phyloP scores from a whole-genome alignment of 2,797 vertebrate species.

The Muscicapa comitata region DNA sequence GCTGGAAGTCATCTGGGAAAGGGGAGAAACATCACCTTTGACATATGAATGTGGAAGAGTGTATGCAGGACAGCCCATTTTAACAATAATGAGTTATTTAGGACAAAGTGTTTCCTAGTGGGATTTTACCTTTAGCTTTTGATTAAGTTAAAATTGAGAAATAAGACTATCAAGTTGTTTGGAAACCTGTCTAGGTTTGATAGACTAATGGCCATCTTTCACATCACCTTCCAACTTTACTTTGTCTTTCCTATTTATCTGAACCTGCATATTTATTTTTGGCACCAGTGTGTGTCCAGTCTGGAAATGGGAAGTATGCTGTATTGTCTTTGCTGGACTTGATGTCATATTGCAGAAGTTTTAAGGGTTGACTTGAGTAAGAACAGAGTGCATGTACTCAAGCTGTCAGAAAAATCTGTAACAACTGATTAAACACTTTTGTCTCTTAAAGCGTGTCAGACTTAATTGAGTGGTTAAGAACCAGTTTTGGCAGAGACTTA shows the following conservation, averaged over 20 bases:
- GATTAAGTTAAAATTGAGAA: neutral
- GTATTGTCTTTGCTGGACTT: neutral
- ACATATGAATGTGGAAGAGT: neutral
- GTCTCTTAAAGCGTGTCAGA: slow-evolving; percentile 48
- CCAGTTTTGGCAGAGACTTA: slow-evolving; percentile 50
- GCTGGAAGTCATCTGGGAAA: neutral
- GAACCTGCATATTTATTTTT: neutral
- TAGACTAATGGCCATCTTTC: neutral
- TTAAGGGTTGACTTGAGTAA: neutral
- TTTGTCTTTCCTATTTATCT: neutral
- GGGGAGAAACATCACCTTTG: neutral
- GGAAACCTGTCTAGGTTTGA: neutral
- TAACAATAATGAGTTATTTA: neutral
- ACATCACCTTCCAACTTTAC: neutral
- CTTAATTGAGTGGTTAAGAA: slow-evolving; percentile 52
- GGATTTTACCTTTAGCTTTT: neutral
- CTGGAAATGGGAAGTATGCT: neutral
- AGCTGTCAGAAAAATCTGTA: neutral
- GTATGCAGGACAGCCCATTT: neutral
- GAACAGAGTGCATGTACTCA: neutral
- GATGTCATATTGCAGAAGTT: neutral
- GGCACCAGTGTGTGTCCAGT: neutral
- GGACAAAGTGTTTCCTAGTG: neutral
- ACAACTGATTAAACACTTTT: slow-evolving; percentile 44
- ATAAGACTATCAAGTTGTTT: neutral